These are phyloP conservation scores for Potorous gilbertii DNA, from an alignment of 2,797 vertebrate genomes.

Conservation along the genomic window DNA sequence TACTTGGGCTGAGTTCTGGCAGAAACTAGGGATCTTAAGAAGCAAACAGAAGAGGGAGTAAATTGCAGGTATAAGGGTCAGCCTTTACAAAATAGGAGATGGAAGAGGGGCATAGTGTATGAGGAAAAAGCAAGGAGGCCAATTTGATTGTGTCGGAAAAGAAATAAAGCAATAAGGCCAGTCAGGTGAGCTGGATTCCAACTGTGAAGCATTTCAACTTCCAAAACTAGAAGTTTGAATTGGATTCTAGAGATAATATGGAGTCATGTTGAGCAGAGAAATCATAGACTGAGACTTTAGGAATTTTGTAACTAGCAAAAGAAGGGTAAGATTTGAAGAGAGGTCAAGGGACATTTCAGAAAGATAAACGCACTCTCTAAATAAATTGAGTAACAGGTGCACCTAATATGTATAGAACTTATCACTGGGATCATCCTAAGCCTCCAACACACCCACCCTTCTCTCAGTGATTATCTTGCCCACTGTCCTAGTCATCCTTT, in stretches of 20 bases:
- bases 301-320: background rate
- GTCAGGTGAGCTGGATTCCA: background rate
- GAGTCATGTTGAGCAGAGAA: background rate
- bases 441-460: background rate
- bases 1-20: background rate
- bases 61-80: background rate
- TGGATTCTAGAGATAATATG: background rate
- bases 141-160: background rate
- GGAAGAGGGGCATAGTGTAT: background rate
- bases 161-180: background rate
- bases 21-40: background rate
- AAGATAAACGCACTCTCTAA: background rate
- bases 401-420: background rate
- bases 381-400: background rate
- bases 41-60: background rate
- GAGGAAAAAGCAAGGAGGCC: background rate
- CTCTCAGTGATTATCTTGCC: background rate
- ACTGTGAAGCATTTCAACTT: background rate
- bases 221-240: background rate
- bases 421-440: background rate
- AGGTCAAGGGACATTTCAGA: background rate
- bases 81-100: background rate
- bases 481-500: background rate
- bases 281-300: background rate
- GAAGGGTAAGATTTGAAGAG: background rate